Evolutionary conservation across 2,113 vertebrate species (phyloP), one percentile per base, ranked within the genome.

Genomic region (Urocynchramus pylzowi): DNA sequence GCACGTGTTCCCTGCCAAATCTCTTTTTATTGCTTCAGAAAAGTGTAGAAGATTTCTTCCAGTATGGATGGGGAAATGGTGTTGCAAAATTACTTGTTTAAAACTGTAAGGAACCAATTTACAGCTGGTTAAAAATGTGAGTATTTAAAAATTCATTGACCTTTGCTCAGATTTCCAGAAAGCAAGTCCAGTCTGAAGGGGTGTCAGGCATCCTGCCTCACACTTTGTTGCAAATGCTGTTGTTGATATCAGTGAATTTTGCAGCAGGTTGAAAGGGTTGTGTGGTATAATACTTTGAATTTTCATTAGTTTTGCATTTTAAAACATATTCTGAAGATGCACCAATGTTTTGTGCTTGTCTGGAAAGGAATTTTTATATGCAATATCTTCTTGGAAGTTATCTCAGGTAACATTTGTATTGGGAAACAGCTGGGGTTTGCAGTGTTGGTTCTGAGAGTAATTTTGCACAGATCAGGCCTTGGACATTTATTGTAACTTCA

Each of bases 131-230:
- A 14, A 54, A 68, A 60, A 69, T 19, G 6, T 14, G 11, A 75
- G 5, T 9, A 27, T 23, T 41, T 35, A 30, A 87, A 53, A 84
- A 30, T 49, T 28, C 4, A 2, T 3, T 65, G 19, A n/a, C 9
- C 13, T 77, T 33, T 68, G 13, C 27, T 61, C 68, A 24, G 7
- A 27, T 77, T 85, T 80, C 54, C 59, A 52, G 64, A 70, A 84
- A 35, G 7, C 3, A 39, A 39, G 10, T 13, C 23, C n/a, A 30
- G 0, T 10, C 10, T 1, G 1, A 50, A 53, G 33, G 54, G 41
- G 20, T 11, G 4, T 3, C 7, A 37, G 30, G 39, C 10, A 42
- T 61, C 56, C 64, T 50, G 21, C 17, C 71, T 68, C 41, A 35
- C 69, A 12, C 63, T 64, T 31, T 26, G 11, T 42, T 73, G 45